phyloP scores from a whole-genome alignment of 1,140 invertebrate genomes.

The Pogonomyrmex californicus region DNA sequence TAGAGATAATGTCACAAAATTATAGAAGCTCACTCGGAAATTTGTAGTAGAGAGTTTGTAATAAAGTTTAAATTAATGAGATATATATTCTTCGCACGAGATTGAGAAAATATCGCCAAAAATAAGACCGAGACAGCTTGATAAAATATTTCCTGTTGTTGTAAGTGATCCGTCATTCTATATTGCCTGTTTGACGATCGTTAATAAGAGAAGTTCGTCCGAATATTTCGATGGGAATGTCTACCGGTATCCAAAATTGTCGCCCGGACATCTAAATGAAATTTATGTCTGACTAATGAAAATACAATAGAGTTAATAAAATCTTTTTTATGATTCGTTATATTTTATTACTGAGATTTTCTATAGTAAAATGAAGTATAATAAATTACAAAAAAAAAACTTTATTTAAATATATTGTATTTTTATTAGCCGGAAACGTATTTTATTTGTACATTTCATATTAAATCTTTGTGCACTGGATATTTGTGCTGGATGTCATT shows the following conservation, averaged over 20 bases:
- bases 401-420: slow-evolving; percentile 5
- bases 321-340: slow-evolving; percentile 1
- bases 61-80: slow-evolving; percentile 18
- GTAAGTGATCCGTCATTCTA: background rate
- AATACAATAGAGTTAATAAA: slow-evolving; percentile 16
- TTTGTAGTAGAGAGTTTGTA: slow-evolving; percentile 5
- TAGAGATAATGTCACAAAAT: slow-evolving; percentile 25
- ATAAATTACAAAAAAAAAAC: slow-evolving; percentile 7
- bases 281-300: slow-evolving; percentile 6
- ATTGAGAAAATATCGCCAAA: background rate
- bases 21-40: slow-evolving; percentile 16
- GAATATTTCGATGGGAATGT: slow-evolving; percentile 4
- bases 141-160: background rate
- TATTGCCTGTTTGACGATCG: background rate
- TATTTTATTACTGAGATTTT: slow-evolving; percentile 6
- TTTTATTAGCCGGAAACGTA: background rate
- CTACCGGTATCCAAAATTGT: slow-evolving; percentile 7
- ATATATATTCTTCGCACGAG: background rate
- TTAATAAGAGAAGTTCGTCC: slow-evolving; percentile 5
- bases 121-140: background rate
- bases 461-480: background rate
- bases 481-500: background rate
- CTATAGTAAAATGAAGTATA: background rate
- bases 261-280: background rate
- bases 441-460: background rate